Base-by-base conservation (phyloP, 2,797 vertebrate species). In the Chaetophractus vellerosus region DNA sequence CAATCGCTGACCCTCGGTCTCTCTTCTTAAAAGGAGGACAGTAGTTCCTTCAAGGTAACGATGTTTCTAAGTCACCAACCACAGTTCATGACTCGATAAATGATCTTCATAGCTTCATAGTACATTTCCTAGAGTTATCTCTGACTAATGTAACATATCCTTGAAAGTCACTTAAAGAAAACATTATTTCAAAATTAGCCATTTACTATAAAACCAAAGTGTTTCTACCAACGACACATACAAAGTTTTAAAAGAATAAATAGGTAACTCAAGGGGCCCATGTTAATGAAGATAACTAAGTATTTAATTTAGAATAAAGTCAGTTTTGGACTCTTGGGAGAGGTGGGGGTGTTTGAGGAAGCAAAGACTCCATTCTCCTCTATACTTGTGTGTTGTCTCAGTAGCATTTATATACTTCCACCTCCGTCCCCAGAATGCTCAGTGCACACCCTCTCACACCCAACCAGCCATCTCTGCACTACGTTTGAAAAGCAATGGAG, bases 11-110 rank as follows among this genome's bases (percentile, higher is more conserved):
- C 4, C 38, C 38, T 38, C 38, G 38, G 38, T 38, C 38, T 38
- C 38, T 38, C 38, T 6, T 38, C 38, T 38, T 38, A 38, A 38
- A 4, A 38, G 38, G 38, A 38, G 38, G 38, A 38, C 38, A 6
- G 38, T 38, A 38, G 38, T 38, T 38, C 38, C 38, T 38, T 38
- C 38, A 38, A 38, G 38, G 38, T 38, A 6, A 38, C 38, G 68
- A 76, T 69, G n/a, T 75, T 92, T 90, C 52, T 52, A 90, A 90
- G 79, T 75, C 66, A 74, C 50, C 69, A 90, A 68, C n/a, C 63
- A 52, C 63, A 52, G 55, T 50, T 83, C 41, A 72, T 38, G n/a
- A 52, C n/a, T 18, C 74, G 48, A 68, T 45, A 71, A 66, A 78
- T 24, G 19, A 71, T 78, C 78, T 78, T 92, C 69, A 69, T 2